Base-by-base conservation (phyloP, 2,113 vertebrate species). In the Mugil cephalus region DNA sequence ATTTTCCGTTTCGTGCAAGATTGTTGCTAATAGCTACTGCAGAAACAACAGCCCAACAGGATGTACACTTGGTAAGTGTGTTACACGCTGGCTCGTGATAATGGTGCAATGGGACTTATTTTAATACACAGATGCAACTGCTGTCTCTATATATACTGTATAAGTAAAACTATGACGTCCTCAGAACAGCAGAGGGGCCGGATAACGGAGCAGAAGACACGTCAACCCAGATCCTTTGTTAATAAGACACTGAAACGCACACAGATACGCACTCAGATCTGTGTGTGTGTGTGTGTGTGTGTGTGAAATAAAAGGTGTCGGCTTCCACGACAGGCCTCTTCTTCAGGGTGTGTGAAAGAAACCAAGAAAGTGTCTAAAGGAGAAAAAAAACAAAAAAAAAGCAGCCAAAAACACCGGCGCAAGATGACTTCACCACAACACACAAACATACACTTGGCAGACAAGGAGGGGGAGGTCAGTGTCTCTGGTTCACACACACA, bases 361-460 rank as follows among this genome's bases (percentile, higher is more conserved):
- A 34, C 6, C 15, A 17, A 69, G 2, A 10, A 24, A 64, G 53
- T 56, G 35, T 63, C 50, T 47, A 59, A 77, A 79, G 62, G n/a
- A n/a, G n/a, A n/a, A n/a, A n/a, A n/a, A n/a, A n/a, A n/a, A n/a
- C n/a, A n/a, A n/a, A n/a, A n/a, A 30, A 68, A 74, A 77, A 59
- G 53, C 56, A 58, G 34, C 11, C 74, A 43, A 46, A 83, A 79
- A 59, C 42, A 58, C 60, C n/a, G 45, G 59, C 78, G 69, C 46
- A 74, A 34, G 18, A 74, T 80, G 82, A 78, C 80, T 76, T 76
- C 79, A 78, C 48, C 30, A 11, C 43, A n/a, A 84, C 43, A 65
- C 34, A 14, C 46, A 48, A 15, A 51, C 66, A 60, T 30, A 65
- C 56, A 54, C 35, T 13, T 56, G 50, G 38, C 60, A 83, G 53